Conservation (phyloP, 2,113 vertebrate genomes). For the Callocephalon fimbriatum region DNA sequence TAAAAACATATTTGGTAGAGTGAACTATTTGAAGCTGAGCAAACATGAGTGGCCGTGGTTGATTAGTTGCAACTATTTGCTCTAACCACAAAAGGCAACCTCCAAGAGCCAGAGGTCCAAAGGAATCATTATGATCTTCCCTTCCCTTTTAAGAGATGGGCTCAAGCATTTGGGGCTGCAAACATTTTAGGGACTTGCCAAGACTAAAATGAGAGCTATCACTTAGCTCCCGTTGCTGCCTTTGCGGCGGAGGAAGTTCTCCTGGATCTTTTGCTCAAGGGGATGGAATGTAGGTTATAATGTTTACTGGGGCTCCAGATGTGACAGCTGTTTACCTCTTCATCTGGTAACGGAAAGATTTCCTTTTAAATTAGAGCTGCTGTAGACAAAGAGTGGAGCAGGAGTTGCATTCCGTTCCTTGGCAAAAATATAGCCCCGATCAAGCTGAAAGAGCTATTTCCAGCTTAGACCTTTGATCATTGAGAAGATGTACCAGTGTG, state of each 20-base stretch:
- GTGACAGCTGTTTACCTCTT: constrained; percentile 72
- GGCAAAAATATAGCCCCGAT: constrained; percentile 10
- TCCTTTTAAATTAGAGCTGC: constrained; percentile 48
- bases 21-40: background rate
- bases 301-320: constrained; percentile 38
- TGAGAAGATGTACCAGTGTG: background rate
- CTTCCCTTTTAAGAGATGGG: background rate
- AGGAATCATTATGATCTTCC: background rate
- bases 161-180: background rate
- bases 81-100: background rate
- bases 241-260: background rate
- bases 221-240: background rate
- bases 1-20: background rate
- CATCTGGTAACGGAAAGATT: constrained; percentile 57
- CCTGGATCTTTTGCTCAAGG: constrained; percentile 14
- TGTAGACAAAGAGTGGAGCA: constrained; percentile 25
- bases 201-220: background rate
- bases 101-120: background rate
- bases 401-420: background rate
- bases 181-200: background rate
- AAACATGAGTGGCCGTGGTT: background rate
- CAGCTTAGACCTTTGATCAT: background rate
- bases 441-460: background rate
- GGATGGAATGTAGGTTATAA: constrained; percentile 40
- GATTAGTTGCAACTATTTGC: constrained; percentile 6